Conservation (phyloP, 23 tunicate species). For the Trididemnum miniatum region DNA sequence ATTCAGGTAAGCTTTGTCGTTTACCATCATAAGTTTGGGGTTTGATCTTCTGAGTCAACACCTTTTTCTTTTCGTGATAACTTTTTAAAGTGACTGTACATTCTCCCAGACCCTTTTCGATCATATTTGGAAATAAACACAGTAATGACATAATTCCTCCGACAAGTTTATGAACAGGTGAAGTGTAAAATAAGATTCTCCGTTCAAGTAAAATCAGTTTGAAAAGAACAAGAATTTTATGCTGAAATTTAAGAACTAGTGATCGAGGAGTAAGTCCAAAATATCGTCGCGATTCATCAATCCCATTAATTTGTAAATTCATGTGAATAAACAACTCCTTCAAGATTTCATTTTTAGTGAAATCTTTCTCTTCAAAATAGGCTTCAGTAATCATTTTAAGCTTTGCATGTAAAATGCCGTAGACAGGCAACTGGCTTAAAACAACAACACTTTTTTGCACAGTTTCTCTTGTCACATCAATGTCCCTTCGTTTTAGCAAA, state of each 20-base stretch:
- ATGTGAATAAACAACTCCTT: conserved; percentile 74
- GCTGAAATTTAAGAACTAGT: conserved; percentile 52
- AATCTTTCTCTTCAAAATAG: conserved; percentile 87
- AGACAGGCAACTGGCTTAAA: conserved; percentile 70
- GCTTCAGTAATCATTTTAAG: conserved; percentile 86
- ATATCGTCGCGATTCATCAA: conserved; percentile 46
- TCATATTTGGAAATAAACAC: conserved; percentile 80
- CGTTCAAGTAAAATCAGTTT: conserved; percentile 74
- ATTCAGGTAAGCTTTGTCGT: neutral
- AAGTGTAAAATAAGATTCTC: conserved; percentile 56
- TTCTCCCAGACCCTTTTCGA: conserved; percentile 64
- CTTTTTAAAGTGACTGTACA: conserved; percentile 30
- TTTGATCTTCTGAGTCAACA: neutral
- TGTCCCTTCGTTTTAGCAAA: conserved; percentile 55
- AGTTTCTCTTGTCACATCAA: conserved; percentile 80
- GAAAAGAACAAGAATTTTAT: conserved; percentile 66
- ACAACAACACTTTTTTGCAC: conserved; percentile 92
- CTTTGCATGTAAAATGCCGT: conserved; percentile 71
- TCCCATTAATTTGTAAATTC: conserved; percentile 35
- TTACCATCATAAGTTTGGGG: neutral
- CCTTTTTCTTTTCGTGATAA: neutral
- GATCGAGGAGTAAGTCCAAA: conserved; percentile 54
- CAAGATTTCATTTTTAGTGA: conserved; percentile 64
- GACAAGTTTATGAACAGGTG: conserved; percentile 68
- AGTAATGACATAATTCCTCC: conserved; percentile 66